Base-by-base conservation (phyloP, 2,888 invertebrate species). In the Orchesella flavescens region DNA sequence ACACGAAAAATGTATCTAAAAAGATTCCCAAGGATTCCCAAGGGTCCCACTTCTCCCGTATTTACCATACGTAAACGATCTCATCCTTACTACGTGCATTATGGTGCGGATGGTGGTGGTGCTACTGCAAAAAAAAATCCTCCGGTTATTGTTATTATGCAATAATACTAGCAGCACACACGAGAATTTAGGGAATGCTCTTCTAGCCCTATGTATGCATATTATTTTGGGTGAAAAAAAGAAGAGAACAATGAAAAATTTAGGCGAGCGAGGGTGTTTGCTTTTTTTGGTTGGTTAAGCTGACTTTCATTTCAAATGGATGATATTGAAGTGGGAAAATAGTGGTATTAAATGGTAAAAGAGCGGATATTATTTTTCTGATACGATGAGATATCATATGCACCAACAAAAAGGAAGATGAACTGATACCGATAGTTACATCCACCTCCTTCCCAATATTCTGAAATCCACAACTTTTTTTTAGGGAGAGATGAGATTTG, bases 1-100 rank as follows among this genome's bases (percentile, higher is more conserved):
- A 81, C 75, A 82, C 68, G 69, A 73, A 80, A 80, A 78, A 78
- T 71, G 53, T 23, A 61, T 71, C 72, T 79, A 81, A 81, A 81
- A 81, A 55, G 72, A 59, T 72, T 75, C 66, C 82, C 69, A 82
- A 69, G 76, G 72, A 59, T 72, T 75, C 66, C 82, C 69, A 82
- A 69, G 76, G 82, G 82, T 81, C 63, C 75, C 82, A 82, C 82
- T 43, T 72, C 72, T 46, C 21, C n/a, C 49, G 17, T 72, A 53
- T 43, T 72, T 68, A 81, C 63, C n/a, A 63, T 80, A 81, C 74
- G 73, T 57, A 66, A 77, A 77, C 57, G 59, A 19, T 57, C 57
- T 65, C 59, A 19, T n/a, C 17, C 4, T 4, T 57, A 10, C 21
- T 59, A 10, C 23, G 43, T 23, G 59, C 59, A 5, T 19, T 59